Conservation (phyloP, 2,888 invertebrate species). For the Ecliptopera silaceata region DNA sequence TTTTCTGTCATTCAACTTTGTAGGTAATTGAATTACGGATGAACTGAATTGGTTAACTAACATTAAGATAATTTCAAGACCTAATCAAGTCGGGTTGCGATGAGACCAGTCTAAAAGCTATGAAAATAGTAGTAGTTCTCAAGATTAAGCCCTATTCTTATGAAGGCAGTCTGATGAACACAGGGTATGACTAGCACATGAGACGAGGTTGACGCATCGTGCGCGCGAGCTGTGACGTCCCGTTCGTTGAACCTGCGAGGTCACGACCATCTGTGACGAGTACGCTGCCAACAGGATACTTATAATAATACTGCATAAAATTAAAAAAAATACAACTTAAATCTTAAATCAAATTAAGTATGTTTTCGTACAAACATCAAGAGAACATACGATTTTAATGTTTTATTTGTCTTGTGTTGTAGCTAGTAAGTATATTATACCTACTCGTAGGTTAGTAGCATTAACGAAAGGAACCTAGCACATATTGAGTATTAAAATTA, state of each 20-base stretch:
- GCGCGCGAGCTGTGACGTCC: constrained; percentile 66
- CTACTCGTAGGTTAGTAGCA: no score
- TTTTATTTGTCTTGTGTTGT: no score
- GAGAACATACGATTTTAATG: neutral
- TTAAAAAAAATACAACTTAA: neutral
- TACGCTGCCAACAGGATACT: constrained; percentile 42
- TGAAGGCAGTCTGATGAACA: constrained; percentile 22
- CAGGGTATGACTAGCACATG: constrained; percentile 44
- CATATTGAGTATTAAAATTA: no score
- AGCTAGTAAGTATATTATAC: no score
- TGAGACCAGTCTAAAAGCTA: neutral
- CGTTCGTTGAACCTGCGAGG: constrained; percentile 81
- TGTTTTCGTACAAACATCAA: no score
- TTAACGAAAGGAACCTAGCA: no score
- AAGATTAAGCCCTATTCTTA: constrained; percentile 1
- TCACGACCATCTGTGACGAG: constrained; percentile 77
- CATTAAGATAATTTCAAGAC: neutral
- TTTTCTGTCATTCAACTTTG: no score
- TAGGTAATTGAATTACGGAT: neutral
- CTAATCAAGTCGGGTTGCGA: neutral
- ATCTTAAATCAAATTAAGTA: no score
- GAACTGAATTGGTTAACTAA: neutral
- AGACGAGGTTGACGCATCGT: constrained; percentile 68
- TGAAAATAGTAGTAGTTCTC: neutral
- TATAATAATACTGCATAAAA: constrained; percentile 6